Evolutionary conservation across 1,140 invertebrate species (phyloP).

Genomic region (Nymphalis io): DNA sequence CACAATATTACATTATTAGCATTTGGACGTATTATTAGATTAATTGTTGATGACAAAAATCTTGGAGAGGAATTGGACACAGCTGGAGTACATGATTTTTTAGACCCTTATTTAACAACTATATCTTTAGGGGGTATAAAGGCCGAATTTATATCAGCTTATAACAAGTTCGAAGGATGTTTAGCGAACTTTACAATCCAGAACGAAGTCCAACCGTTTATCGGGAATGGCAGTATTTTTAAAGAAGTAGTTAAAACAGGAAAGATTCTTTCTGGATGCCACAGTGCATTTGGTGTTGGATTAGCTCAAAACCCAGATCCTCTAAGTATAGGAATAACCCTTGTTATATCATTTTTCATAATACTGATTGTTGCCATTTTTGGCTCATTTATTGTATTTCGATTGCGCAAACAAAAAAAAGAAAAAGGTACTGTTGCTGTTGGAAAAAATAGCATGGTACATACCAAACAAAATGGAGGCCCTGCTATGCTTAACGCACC

Average conservation of each 20-base stretch:
- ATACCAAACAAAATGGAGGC: constrained; percentile 85
- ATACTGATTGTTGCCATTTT: constrained; percentile 93
- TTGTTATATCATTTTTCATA: constrained; percentile 97
- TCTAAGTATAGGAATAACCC: constrained; percentile 92
- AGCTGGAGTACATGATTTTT: constrained; percentile 92
- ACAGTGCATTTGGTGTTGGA: constrained; percentile 86
- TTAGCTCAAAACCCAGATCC: constrained; percentile 90
- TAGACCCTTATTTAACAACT: constrained; percentile 92
- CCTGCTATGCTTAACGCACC: constrained; percentile 80
- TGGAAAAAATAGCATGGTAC: constrained; percentile 81
- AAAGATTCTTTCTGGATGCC: constrained; percentile 85
- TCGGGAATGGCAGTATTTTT: constrained; percentile 91
- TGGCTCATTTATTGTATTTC: constrained; percentile 94
- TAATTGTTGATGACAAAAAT: constrained; percentile 86
- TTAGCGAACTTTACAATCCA: constrained; percentile 94
- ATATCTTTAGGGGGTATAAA: constrained; percentile 88
- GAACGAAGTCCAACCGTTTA: constrained; percentile 93
- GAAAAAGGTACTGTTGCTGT: constrained; percentile 86
- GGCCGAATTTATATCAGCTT: constrained; percentile 81
- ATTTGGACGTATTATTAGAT: constrained; percentile 84
- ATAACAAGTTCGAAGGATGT: constrained; percentile 91
- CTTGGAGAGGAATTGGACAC: constrained; percentile 92
- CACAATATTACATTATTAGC: constrained; percentile 90
- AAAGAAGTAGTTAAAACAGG: constrained; percentile 85
- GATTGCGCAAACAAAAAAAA: constrained; percentile 90